Evolutionary conservation across 2,113 vertebrate species (phyloP).

Genomic region (Bos taurus): DNA sequence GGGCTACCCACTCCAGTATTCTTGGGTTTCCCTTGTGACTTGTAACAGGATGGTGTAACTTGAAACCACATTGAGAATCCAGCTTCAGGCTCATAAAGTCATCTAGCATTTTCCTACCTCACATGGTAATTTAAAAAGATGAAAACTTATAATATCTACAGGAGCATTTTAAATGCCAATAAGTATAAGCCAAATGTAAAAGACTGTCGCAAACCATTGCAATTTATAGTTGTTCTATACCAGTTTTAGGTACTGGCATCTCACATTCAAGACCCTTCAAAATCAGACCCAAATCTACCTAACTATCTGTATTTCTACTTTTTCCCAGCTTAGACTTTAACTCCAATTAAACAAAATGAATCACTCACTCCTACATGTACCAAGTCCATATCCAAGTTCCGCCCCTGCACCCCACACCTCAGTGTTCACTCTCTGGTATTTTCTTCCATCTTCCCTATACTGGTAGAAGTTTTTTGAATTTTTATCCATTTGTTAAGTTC

Average conservation of each 20-base stretch:
- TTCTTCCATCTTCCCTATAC: background rate
- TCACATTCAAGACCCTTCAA: background rate
- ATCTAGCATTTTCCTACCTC: background rate
- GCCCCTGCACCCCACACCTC: too few relatives aligned
- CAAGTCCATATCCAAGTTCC: background rate
- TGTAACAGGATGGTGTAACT: background rate
- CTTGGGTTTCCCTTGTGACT: background rate
- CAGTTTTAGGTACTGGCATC: background rate
- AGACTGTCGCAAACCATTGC: background rate
- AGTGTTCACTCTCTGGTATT: background rate
- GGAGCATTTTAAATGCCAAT: background rate
- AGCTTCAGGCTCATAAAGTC: background rate
- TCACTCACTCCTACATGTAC: background rate
- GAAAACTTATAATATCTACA: background rate
- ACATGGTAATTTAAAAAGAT: background rate
- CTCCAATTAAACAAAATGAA: background rate
- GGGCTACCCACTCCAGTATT: background rate
- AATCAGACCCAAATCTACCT: background rate
- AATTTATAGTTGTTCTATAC: background rate
- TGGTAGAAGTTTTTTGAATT: background rate
- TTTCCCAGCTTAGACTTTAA: background rate
- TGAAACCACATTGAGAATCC: background rate
- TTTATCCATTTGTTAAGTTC: background rate
- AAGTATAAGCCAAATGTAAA: background rate
- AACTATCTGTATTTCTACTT: background rate